Evolutionary conservation across 2,113 vertebrate genomes (phyloP).

Genomic region (Gasterosteus nipponicus): DNA sequence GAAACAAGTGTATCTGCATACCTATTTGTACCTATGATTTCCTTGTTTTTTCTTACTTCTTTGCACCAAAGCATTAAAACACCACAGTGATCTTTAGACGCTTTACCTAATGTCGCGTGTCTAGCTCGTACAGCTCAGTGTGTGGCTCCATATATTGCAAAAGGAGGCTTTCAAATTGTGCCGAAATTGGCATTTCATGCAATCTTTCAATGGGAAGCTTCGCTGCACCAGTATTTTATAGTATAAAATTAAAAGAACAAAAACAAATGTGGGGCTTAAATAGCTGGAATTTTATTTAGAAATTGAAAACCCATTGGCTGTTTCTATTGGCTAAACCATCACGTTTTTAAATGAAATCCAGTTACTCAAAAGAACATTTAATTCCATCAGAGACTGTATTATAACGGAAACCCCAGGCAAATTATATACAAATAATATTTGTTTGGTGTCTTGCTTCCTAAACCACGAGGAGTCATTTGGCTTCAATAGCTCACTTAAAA

Average conservation of each 20-base stretch:
- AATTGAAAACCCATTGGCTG: background rate
- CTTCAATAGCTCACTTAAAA: slow-evolving; percentile 41
- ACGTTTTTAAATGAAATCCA: background rate
- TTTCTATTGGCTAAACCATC: background rate
- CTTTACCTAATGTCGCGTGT: background rate
- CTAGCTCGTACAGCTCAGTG: background rate
- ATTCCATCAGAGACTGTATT: background rate
- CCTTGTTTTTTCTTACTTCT: slow-evolving; percentile 57
- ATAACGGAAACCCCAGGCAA: background rate
- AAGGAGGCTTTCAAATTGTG: background rate
- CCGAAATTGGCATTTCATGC: background rate
- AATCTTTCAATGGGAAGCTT: background rate
- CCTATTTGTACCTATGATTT: slow-evolving; percentile 19
- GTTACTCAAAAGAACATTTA: background rate
- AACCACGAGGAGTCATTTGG: slow-evolving; percentile 27
- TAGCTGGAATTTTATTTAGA: background rate
- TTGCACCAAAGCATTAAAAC: background rate
- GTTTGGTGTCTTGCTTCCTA: slow-evolving; percentile 18
- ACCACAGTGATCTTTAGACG: background rate
- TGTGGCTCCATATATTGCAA: background rate
- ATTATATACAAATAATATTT: background rate
- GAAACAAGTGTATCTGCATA: background rate
- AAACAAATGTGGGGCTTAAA: background rate
- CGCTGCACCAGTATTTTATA: background rate
- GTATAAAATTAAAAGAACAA: background rate